phyloP scores from a whole-genome alignment of 2,888 invertebrate species.

The Drosophila prostipennis region DNA sequence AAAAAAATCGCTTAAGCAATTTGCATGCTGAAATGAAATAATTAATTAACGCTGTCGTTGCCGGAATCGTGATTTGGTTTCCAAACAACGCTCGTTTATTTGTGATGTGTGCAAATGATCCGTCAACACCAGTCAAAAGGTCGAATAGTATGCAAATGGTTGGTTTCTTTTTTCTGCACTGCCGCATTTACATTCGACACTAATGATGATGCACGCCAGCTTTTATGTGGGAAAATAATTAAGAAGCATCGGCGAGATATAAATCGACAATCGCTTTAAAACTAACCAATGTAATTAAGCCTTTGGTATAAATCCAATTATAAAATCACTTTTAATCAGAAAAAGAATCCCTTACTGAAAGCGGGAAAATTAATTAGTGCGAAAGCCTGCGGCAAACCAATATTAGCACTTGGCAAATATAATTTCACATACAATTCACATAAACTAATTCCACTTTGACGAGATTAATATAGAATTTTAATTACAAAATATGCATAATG shows the following conservation, averaged over 20 bases:
- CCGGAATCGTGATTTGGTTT: constrained; percentile 29
- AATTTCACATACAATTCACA: background rate
- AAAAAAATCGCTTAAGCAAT: constrained; percentile 4
- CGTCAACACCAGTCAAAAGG: constrained; percentile 13
- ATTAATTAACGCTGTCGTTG: constrained; percentile 53
- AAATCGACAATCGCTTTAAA: constrained; percentile 4
- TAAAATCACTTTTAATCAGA: constrained; percentile 7
- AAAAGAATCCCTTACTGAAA: background rate
- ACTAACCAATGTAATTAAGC: constrained; percentile 9
- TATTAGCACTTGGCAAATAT: background rate
- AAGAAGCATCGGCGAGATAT: background rate
- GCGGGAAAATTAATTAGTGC: constrained; percentile 21
- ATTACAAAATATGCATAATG: background rate
- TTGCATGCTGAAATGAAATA: constrained; percentile 66
- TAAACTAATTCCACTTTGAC: background rate
- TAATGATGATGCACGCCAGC: constrained; percentile 6
- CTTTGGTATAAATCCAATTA: constrained; percentile 5
- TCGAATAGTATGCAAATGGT: constrained; percentile 3
- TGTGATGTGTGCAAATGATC: constrained; percentile 5
- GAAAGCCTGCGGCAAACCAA: background rate
- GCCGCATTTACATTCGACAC: background rate
- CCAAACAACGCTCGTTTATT: constrained; percentile 14
- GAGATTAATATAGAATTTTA: background rate
- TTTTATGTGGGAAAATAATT: background rate
- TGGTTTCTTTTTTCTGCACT: background rate